These are phyloP conservation scores for Limosa lapponica DNA, from an alignment of 2,797 vertebrate species.

Conservation along the genomic window DNA sequence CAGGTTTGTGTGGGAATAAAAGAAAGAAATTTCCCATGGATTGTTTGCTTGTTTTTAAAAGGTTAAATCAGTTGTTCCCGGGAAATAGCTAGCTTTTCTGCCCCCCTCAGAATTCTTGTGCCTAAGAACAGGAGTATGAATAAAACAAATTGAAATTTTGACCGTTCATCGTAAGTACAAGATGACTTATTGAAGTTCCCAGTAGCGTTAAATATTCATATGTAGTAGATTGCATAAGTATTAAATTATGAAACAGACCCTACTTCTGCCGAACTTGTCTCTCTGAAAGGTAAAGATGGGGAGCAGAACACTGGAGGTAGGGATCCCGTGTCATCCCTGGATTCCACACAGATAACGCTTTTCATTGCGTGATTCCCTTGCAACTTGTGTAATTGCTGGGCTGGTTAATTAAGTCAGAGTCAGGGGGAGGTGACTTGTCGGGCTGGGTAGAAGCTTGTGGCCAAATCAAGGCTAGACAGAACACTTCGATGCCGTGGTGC, in stretches of 20 bases:
- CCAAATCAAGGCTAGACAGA: neutral
- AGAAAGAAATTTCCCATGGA: neutral
- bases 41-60: neutral
- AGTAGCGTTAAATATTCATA: constrained; percentile 39
- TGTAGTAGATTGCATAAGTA: neutral
- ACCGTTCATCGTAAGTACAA: neutral
- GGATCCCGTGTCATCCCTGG: neutral
- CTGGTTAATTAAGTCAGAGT: accelerated
- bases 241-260: constrained; percentile 25
- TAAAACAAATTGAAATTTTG: constrained; percentile 29
- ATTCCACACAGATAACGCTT: accelerated
- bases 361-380: accelerated
- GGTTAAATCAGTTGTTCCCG: neutral
- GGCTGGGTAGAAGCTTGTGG: neutral
- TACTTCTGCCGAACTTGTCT: neutral
- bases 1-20: neutral
- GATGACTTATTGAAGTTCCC: constrained; percentile 45
- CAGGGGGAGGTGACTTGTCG: neutral
- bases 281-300: neutral
- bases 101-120: neutral
- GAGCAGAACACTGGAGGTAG: neutral
- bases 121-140: neutral
- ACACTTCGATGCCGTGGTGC: accelerated
- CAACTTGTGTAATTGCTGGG: neutral
- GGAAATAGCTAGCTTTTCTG: neutral